A percentile compares a stretch with the other conserved stretches of the same genome.
Conservation (phyloP, 2,113 vertebrate species). For the Neogale vison region DNA sequence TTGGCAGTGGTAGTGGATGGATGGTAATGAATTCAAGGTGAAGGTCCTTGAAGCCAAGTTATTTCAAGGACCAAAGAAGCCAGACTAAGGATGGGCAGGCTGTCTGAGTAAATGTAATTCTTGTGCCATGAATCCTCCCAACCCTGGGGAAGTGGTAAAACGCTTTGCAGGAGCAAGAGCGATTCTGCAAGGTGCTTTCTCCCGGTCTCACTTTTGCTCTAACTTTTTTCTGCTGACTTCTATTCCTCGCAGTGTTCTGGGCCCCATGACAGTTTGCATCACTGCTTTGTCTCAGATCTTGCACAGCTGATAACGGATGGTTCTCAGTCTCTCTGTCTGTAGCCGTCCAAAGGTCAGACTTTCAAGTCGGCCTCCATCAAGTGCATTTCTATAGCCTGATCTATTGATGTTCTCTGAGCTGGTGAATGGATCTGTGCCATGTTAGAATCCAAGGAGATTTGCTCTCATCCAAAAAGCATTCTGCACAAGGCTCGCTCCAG, state of each 20-base stretch:
- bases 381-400: not conserved
- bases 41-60: not conserved
- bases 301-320: not conserved
- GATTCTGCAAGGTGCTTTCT: not conserved
- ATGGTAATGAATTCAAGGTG: not conserved
- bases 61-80: not conserved
- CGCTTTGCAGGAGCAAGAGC: not conserved
- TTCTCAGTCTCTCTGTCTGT: slow-evolving; percentile 6
- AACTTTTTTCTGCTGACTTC: not conserved
- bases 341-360: slow-evolving; percentile 26
- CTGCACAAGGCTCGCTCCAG: not conserved
- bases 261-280: not conserved
- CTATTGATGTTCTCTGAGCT: slow-evolving; percentile 22
- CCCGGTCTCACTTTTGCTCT: not conserved
- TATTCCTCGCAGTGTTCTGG: not conserved
- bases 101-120: not conserved
- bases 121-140: not conserved
- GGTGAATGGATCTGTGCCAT: not conserved
- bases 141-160: not conserved
- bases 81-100: not conserved
- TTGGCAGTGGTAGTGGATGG: too few relatives aligned
- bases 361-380: not conserved
- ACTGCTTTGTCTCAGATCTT: slow-evolving; percentile 1
- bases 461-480: not conserved
- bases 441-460: slow-evolving; percentile 4